phyloP scores from a whole-genome alignment of 1,140 invertebrate genomes.

The Lordiphosa mommai region DNA sequence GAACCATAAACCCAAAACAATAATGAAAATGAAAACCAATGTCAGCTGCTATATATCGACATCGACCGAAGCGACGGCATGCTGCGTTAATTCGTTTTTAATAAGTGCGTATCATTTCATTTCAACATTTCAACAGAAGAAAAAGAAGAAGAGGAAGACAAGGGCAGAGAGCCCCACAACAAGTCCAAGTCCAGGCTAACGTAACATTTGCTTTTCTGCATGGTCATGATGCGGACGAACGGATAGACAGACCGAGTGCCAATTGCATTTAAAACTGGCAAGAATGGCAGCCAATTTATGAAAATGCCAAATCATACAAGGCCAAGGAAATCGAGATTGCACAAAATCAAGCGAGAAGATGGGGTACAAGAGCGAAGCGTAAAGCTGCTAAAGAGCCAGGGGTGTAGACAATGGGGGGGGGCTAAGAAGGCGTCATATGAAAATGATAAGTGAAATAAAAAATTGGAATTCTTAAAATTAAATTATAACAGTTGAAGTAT shows the following conservation, averaged over 20 bases:
- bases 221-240: constrained; percentile 34
- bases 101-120: constrained; percentile 78
- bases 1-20: constrained; percentile 25
- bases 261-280: constrained; percentile 63
- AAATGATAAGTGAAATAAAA: too few species aligned
- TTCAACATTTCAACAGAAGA: constrained; percentile 71
- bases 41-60: constrained; percentile 55
- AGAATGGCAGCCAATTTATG: constrained; percentile 77
- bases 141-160: constrained; percentile 2
- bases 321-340: constrained; percentile 75
- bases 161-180: constrained; percentile 18
- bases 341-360: constrained; percentile 21
- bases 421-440: too few species aligned
- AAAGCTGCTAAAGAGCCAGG: constrained; percentile 52
- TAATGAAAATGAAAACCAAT: constrained; percentile 50
- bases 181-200: constrained; percentile 30
- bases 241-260: constrained; percentile 66
- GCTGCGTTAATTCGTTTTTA: constrained; percentile 77
- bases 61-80: constrained; percentile 53
- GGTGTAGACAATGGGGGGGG: background rate
- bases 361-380: constrained; percentile 23
- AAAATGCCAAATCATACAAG: constrained; percentile 74
- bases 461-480: too few species aligned
- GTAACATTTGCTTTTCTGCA: constrained; percentile 28
- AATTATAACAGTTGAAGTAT: too few species aligned